Conservation (phyloP, 1,140 invertebrate species). For the Mya arenaria region DNA sequence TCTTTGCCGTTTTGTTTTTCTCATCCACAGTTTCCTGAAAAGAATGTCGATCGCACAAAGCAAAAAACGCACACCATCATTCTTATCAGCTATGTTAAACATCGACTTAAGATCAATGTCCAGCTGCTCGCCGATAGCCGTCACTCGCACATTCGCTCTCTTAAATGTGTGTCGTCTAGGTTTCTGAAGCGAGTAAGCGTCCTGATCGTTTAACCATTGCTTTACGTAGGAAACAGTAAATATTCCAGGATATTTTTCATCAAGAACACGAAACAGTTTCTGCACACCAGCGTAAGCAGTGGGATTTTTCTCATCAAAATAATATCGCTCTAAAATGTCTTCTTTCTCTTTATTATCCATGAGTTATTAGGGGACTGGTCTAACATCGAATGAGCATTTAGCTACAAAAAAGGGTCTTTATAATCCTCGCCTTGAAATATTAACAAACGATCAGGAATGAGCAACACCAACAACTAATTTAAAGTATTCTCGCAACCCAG, state of each 20-base stretch:
- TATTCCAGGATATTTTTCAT: constrained; percentile 7
- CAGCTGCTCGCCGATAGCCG: constrained; percentile 13
- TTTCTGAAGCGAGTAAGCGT: constrained; percentile 34
- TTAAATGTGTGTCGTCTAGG: constrained; percentile 20
- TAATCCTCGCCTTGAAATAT: too few relatives aligned
- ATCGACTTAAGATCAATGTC: constrained; percentile 54
- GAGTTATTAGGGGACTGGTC: too few relatives aligned
- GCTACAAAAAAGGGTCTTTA: too few relatives aligned
- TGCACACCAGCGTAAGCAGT: neutral
- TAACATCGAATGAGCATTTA: too few relatives aligned
- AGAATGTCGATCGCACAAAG: constrained; percentile 56
- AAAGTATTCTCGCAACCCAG: too few relatives aligned
- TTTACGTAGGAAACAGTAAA: neutral
- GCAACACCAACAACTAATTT: too few relatives aligned
- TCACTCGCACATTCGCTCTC: constrained; percentile 24
- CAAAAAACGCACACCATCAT: constrained; percentile 35
- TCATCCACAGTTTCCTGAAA: constrained; percentile 48
- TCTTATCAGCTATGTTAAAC: constrained; percentile 21
- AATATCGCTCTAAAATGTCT: neutral
- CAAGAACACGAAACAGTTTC: neutral
- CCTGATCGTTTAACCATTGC: constrained; percentile 41
- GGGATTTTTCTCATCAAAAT: constrained; percentile 16
- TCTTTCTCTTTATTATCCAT: constrained; percentile 16
- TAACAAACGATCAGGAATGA: too few relatives aligned
- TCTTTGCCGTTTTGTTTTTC: constrained; percentile 56